phyloP scores from a whole-genome alignment of 30 jellyfish, hydroid and myxozoan genomes.

The Mastigias papua region DNA sequence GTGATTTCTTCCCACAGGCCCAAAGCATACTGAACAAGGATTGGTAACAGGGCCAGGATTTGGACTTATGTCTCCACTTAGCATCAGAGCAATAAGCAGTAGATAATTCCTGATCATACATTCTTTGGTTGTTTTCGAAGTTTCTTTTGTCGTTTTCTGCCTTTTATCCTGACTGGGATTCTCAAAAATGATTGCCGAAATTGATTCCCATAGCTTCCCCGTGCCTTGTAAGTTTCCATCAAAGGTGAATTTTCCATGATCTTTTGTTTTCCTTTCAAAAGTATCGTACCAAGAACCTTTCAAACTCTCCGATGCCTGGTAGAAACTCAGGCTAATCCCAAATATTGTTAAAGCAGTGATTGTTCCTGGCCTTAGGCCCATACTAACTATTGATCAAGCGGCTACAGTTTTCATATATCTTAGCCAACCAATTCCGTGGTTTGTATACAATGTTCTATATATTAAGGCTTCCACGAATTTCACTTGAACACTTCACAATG shows the following conservation, averaged over 20 bases:
- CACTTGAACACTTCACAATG: no score
- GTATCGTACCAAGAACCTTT: not conserved
- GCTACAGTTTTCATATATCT: no score
- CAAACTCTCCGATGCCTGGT: not conserved
- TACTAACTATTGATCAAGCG: no score
- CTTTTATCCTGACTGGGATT: not conserved
- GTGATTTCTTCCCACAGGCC: slow-evolving; percentile 50
- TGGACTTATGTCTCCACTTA: slow-evolving; percentile 20
- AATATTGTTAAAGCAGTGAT: no score
- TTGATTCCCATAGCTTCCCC: slow-evolving; percentile 17
- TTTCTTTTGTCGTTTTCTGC: not conserved
- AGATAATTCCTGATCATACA: not conserved
- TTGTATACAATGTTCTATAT: no score
- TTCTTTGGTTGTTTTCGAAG: not conserved
- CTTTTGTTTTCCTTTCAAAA: not conserved
- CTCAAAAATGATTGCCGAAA: not conserved
- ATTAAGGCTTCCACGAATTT: no score
- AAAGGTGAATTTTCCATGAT: not conserved
- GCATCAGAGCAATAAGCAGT: not conserved
- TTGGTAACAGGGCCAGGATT: slow-evolving; percentile 44
- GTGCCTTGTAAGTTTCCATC: not conserved
- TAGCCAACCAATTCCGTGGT: no score
- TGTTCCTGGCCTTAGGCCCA: no score
- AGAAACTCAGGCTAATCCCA: not conserved
- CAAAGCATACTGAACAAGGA: not conserved